Percentiles rank a stretch among this genome's conserved stretches.
These are phyloP conservation scores for Tautogolabrus adspersus DNA, from an alignment of 2,113 vertebrate species.

Conservation along the genomic window DNA sequence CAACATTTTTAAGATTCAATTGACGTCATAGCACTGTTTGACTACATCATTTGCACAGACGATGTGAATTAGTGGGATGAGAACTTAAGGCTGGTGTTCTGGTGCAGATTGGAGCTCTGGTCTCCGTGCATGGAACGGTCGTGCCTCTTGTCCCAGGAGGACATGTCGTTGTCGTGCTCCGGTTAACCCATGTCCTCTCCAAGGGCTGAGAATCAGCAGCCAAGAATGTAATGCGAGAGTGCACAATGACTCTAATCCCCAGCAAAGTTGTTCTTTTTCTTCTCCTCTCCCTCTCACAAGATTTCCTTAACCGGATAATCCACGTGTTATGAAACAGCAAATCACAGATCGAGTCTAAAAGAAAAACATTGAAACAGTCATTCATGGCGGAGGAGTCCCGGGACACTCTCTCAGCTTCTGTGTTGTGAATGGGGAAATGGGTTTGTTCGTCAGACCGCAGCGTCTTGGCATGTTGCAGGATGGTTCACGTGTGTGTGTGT, in stretches of 20 bases:
- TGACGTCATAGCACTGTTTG: neutral
- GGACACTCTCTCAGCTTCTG: conserved; percentile 30
- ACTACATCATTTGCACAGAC: no score
- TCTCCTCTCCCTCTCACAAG: conserved; percentile 59
- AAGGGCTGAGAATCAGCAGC: conserved; percentile 51
- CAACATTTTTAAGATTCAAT: neutral
- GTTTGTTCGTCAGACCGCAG: conserved; percentile 20
- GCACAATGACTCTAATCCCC: conserved; percentile 62
- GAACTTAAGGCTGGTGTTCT: neutral
- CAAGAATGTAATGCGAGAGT: conserved; percentile 70
- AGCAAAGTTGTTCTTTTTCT: conserved; percentile 61
- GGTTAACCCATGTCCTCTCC: conserved; percentile 32
- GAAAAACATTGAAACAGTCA: conserved; percentile 46
- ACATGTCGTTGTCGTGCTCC: neutral
- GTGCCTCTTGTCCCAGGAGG: conserved; percentile 31
- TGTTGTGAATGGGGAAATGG: conserved; percentile 18
- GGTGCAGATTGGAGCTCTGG: conserved; percentile 17
- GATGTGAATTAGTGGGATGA: neutral
- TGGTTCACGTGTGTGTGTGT: conserved; percentile 30
- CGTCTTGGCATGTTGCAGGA: conserved; percentile 38
- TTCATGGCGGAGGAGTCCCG: neutral
- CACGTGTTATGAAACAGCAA: conserved; percentile 60
- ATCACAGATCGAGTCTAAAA: conserved; percentile 46
- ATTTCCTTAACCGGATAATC: conserved; percentile 70
- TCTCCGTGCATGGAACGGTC: neutral